Conservation (phyloP, 2,888 invertebrate genomes). For the Ommatoiulus sabulosus region DNA sequence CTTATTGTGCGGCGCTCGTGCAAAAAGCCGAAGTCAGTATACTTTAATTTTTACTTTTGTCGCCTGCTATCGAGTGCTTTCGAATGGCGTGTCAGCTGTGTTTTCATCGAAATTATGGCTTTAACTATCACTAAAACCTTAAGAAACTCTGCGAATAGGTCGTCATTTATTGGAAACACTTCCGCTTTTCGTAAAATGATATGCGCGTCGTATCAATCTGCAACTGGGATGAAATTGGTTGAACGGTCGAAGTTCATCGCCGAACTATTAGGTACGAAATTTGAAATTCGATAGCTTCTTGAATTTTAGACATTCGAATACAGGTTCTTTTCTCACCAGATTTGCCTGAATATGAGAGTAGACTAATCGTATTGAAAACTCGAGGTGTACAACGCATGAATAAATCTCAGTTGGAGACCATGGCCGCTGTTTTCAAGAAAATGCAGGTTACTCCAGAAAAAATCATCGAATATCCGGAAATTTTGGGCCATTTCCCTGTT, state of each 20-base stretch:
- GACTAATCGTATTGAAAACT: not conserved
- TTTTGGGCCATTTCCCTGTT: not conserved
- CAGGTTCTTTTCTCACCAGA: not conserved
- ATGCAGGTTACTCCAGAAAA: not conserved
- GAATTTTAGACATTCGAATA: not conserved
- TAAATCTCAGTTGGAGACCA: not conserved
- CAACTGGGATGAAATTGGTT: not conserved
- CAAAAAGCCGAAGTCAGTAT: too few species aligned
- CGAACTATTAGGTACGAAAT: not conserved
- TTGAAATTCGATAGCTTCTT: not conserved
- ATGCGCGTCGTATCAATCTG: not conserved
- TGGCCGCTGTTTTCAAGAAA: not conserved
- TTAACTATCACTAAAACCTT: not conserved
- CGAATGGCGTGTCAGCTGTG: not conserved
- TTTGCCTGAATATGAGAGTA: not conserved
- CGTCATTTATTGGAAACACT: not conserved
- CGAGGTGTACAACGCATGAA: not conserved
- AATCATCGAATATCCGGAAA: not conserved
- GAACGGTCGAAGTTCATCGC: not conserved
- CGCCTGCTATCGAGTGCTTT: not conserved
- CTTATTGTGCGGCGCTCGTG: not conserved
- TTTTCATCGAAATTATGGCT: not conserved
- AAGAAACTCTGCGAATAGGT: not conserved
- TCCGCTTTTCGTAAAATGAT: not conserved
- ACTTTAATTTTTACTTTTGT: too few species aligned